Evolutionary conservation across 2,888 invertebrate genomes (phyloP).

Genomic region (Metopia argyrocephala): DNA sequence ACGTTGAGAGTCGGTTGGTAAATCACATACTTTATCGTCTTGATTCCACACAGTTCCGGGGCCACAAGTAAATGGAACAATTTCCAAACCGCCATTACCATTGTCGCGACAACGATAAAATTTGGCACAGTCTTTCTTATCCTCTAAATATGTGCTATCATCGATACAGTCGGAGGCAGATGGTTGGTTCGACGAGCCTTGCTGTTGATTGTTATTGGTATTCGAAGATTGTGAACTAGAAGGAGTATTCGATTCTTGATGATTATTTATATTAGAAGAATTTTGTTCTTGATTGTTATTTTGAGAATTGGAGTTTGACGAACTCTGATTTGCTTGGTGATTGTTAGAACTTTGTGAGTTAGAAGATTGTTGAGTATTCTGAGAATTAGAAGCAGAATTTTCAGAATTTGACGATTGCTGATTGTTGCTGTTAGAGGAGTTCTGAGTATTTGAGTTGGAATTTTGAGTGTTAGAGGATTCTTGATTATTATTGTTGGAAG

Average conservation of each 20-base stretch:
- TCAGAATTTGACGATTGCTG: constrained; percentile 32
- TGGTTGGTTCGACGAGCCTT: constrained; percentile 49
- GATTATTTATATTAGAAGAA: constrained; percentile 19
- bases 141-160: constrained; percentile 78
- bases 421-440: constrained; percentile 28
- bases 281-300: not conserved
- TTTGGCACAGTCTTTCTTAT: constrained; percentile 80
- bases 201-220: constrained; percentile 43
- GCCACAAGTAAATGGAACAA: constrained; percentile 80
- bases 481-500: constrained; percentile 62
- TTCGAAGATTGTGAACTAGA: constrained; percentile 51
- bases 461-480: constrained; percentile 41
- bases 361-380: constrained; percentile 29
- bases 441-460: constrained; percentile 8
- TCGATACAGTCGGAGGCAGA: constrained; percentile 71
- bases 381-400: constrained; percentile 54
- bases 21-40: constrained; percentile 80
- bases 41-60: constrained; percentile 82
- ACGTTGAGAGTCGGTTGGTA: constrained; percentile 73
- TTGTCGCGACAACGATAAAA: constrained; percentile 81
- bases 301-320: constrained; percentile 36
- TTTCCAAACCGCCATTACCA: constrained; percentile 78
- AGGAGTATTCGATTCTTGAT: constrained; percentile 60
- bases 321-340: constrained; percentile 21
- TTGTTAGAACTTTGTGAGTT: not conserved